phyloP scores from a whole-genome alignment of 1,140 invertebrate species.

The Bombus difficillimus region DNA sequence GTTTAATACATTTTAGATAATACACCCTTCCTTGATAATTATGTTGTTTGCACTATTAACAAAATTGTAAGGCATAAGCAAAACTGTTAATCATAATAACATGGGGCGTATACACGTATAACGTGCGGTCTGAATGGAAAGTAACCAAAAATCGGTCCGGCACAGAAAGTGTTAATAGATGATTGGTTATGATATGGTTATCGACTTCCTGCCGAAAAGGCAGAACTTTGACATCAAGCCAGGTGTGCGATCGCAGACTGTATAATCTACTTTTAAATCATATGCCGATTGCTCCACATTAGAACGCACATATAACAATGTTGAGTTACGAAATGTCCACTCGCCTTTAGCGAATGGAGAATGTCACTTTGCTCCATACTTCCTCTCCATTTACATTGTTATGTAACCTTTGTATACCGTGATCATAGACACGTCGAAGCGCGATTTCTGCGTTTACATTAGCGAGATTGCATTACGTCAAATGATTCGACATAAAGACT shows the following conservation, averaged over 20 bases:
- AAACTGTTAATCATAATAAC: no score
- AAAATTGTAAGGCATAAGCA: no score
- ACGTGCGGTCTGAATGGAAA: no score
- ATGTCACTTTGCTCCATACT: conserved; percentile 28
- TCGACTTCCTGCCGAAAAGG: not conserved
- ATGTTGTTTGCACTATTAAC: no score
- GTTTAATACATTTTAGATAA: no score
- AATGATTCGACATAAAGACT: not conserved
- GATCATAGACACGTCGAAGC: no score
- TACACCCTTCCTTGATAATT: no score
- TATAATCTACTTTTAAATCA: conserved; percentile 20
- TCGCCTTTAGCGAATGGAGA: not conserved
- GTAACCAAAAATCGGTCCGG: no score
- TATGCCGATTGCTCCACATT: conserved; percentile 16
- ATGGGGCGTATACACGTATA: no score
- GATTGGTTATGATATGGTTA: not conserved
- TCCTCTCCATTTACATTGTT: conserved; percentile 16
- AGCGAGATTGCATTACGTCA: not conserved
- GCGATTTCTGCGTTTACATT: not conserved
- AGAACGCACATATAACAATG: not conserved
- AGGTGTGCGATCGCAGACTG: conserved; percentile 23
- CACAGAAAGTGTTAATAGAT: not conserved
- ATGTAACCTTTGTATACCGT: conserved; percentile 6
- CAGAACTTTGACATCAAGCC: conserved; percentile 22
- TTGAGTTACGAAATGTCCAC: not conserved